Base-by-base conservation (phyloP, 2,113 vertebrate species). In the Psittacula cyanocephala region DNA sequence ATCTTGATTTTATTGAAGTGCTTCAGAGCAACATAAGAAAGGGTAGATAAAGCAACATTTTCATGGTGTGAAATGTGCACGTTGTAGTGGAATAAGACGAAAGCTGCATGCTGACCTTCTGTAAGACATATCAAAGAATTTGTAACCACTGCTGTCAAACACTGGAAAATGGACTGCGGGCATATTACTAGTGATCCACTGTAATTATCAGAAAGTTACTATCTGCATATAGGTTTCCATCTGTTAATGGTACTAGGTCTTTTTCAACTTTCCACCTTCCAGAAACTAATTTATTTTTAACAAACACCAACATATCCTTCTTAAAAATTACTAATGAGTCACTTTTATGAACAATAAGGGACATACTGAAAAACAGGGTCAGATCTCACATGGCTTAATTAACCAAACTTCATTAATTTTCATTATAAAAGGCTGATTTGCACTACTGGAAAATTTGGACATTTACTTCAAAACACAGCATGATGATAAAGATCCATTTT, bases 331-430 rank as follows among this genome's bases (percentile, higher is more conserved):
- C 15, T 53, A 75, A n/a, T 31, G 37, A 77, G 12, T 53, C 31
- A 17, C 33, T 43, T 78, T 44, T 55, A 71, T 50, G 63, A 92
- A 88, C 47, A 88, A 29, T 28, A 86, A 81, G 24, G 43, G 68
- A 33, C 23, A 70, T 60, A n/a, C 50, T 81, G n/a, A 91, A 88
- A 92, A 92, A 60, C 7, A 74, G 46, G 76, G 64, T 83, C 49
- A 53, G 44, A 65, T 53, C 71, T 80, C 71, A 77, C n/a, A 74
- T 15, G 10, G 49, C 18, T 86, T 86, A 83, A 86, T 88, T 70
- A 86, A 46, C n/a, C 82, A 46, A 90, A 82, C 63, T 69, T 50
- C 39, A 50, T 79, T 87, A 87, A 81, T 81, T 96, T 85, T 91
- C 63, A 93, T 88, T 86, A 94, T 47, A 88, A 89, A 22, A 86